phyloP scores from a whole-genome alignment of 2,113 vertebrate species.

The Apteryx owenii region DNA sequence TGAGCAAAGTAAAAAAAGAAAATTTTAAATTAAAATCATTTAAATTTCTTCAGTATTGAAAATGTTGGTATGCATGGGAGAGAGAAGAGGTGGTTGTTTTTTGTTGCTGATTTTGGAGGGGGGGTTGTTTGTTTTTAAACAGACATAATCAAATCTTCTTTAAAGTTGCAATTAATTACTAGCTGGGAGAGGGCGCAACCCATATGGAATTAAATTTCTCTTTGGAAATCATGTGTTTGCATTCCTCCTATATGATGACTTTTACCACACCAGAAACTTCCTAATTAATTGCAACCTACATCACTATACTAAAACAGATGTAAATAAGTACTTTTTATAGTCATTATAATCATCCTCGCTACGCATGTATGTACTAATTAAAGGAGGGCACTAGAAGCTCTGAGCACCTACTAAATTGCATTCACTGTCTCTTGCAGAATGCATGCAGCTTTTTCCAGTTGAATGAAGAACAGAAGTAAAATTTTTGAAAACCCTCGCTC shows the following conservation, averaged over 20 bases:
- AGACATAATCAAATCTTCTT: constrained; percentile 76
- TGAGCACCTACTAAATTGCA: not conserved
- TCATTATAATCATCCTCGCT: constrained; percentile 52
- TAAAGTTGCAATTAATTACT: constrained; percentile 82
- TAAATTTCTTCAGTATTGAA: constrained; percentile 78
- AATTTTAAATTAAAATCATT: constrained; percentile 81
- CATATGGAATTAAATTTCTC: constrained; percentile 82
- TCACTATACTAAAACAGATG: constrained; percentile 80
- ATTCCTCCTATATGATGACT: constrained; percentile 83
- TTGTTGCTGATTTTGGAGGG: not conserved
- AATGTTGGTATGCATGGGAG: constrained; percentile 32
- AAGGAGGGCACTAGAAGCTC: not conserved
- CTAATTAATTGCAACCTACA: constrained; percentile 84
- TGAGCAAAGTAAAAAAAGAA: constrained; percentile 79
- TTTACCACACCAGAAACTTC: constrained; percentile 84
- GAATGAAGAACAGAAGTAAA: not conserved
- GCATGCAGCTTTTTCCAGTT: not conserved
- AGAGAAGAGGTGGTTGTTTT: not conserved
- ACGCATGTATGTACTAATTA: not conserved
- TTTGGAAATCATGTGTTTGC: constrained; percentile 84
- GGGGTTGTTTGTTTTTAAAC: constrained; percentile 60
- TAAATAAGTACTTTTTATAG: constrained; percentile 77
- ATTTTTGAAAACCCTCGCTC: not conserved
- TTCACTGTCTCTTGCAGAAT: not conserved
- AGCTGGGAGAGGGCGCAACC: constrained; percentile 65